Evolutionary conservation across 2,888 invertebrate genomes (phyloP).

Genomic region (Erebia aethiops): DNA sequence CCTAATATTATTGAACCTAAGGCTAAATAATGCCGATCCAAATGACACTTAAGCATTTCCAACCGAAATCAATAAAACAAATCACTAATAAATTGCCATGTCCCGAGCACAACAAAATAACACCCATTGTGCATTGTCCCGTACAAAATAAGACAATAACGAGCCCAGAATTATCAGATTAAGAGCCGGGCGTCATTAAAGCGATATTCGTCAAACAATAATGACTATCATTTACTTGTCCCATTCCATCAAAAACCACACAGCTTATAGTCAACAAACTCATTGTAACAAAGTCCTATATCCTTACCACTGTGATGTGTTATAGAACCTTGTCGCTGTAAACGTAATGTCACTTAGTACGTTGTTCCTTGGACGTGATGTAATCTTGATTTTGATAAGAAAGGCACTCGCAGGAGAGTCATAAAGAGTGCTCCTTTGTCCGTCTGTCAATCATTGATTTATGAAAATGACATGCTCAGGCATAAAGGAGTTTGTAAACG

Average conservation of each 20-base stretch:
- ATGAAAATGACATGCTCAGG: slow-evolving; percentile 47
- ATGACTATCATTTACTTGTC: slow-evolving; percentile 64
- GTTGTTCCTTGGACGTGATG: slow-evolving; percentile 25
- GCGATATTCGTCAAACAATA: slow-evolving; percentile 57
- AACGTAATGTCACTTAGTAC: slow-evolving; percentile 30
- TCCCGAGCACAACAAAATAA: slow-evolving; percentile 35
- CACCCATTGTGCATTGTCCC: slow-evolving; percentile 55
- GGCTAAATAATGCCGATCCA: no score
- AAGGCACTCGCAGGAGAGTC: slow-evolving; percentile 41
- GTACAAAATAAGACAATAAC: slow-evolving; percentile 48
- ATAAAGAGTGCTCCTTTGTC: slow-evolving; percentile 64
- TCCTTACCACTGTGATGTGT: neutral
- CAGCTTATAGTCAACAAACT: slow-evolving; percentile 33
- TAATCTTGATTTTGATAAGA: slow-evolving; percentile 63
- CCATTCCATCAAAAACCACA: slow-evolving; percentile 42
- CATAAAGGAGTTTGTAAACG: slow-evolving; percentile 9
- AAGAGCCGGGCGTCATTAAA: slow-evolving; percentile 54
- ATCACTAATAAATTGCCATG: slow-evolving; percentile 37
- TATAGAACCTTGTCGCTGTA: slow-evolving; percentile 45
- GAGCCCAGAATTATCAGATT: slow-evolving; percentile 54
- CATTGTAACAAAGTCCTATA: slow-evolving; percentile 41
- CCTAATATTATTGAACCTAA: no score
- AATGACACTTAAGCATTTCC: neutral
- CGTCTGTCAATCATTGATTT: slow-evolving; percentile 63
- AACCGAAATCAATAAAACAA: slow-evolving; percentile 14